Conservation (phyloP, 2,888 invertebrate species). For the Andricus quercusramuli region DNA sequence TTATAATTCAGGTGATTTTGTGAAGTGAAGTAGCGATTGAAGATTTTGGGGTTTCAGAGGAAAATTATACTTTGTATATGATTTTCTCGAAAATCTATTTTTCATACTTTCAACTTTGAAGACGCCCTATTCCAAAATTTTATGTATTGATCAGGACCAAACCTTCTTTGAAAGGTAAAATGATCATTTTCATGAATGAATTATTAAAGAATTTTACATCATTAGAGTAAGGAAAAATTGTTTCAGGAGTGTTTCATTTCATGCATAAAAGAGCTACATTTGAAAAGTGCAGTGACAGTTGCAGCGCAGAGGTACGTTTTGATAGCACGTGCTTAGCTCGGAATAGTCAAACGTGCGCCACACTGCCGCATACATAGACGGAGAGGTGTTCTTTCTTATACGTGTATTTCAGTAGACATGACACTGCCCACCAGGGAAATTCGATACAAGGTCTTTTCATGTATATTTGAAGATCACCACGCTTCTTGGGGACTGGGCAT, state of each 20-base stretch:
- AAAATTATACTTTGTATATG: too few relatives aligned
- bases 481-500: conserved; percentile 48
- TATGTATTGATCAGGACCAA: too few relatives aligned
- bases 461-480: conserved; percentile 70
- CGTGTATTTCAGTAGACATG: conserved; percentile 47
- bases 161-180: too few relatives aligned
- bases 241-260: neutral
- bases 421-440: conserved; percentile 72
- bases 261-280: neutral
- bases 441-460: conserved; percentile 72
- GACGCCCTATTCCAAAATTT: too few relatives aligned
- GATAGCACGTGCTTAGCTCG: conserved; percentile 5
- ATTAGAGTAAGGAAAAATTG: neutral
- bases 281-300: conserved; percentile 6
- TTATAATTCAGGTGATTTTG: too few relatives aligned
- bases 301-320: neutral
- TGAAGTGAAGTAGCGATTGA: too few relatives aligned
- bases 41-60: too few relatives aligned
- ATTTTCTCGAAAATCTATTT: too few relatives aligned
- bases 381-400: conserved; percentile 62
- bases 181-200: too few relatives aligned
- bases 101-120: too few relatives aligned
- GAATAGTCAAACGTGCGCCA: conserved; percentile 39
- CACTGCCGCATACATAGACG: conserved; percentile 47
- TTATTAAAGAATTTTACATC: neutral